Evolutionary conservation across 2,797 vertebrate genomes (phyloP).

Genomic region (Pogonophryne albipinna): DNA sequence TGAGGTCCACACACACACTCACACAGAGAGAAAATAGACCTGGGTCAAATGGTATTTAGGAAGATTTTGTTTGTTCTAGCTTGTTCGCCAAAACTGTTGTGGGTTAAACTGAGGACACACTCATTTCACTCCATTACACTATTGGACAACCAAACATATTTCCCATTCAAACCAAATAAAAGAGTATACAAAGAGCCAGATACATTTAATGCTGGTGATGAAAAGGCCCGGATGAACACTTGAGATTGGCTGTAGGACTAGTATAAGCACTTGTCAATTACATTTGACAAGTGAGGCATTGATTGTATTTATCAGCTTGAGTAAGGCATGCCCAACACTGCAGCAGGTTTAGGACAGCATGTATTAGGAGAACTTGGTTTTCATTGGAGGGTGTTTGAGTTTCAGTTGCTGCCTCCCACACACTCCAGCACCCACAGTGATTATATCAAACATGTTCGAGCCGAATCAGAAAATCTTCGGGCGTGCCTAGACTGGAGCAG

Average conservation of each 20-base stretch:
- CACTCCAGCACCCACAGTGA: constrained; percentile 29
- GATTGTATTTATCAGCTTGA: neutral
- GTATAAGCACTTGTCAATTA: neutral
- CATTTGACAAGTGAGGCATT: neutral
- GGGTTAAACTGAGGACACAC: constrained; percentile 44
- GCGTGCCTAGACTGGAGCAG: constrained; percentile 58
- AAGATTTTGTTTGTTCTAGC: constrained; percentile 44
- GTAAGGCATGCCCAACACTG: neutral
- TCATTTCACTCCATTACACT: constrained; percentile 6
- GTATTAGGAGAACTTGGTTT: constrained; percentile 6
- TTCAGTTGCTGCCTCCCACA: constrained; percentile 46
- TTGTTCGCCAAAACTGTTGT: constrained; percentile 17
- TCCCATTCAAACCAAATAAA: neutral
- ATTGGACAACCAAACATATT: constrained; percentile 7
- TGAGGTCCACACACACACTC: constrained; percentile 28
- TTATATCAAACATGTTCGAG: constrained; percentile 55
- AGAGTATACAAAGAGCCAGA: neutral
- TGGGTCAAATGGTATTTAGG: constrained; percentile 49
- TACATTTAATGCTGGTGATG: neutral
- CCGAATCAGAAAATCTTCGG: constrained; percentile 41
- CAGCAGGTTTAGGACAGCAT: constrained; percentile 1
- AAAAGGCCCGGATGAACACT: neutral
- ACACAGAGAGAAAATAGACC: constrained; percentile 15
- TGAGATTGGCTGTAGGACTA: neutral
- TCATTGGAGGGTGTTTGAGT: constrained; percentile 16